Conservation (phyloP, 2,888 invertebrate genomes). For the Lypha dubia region DNA sequence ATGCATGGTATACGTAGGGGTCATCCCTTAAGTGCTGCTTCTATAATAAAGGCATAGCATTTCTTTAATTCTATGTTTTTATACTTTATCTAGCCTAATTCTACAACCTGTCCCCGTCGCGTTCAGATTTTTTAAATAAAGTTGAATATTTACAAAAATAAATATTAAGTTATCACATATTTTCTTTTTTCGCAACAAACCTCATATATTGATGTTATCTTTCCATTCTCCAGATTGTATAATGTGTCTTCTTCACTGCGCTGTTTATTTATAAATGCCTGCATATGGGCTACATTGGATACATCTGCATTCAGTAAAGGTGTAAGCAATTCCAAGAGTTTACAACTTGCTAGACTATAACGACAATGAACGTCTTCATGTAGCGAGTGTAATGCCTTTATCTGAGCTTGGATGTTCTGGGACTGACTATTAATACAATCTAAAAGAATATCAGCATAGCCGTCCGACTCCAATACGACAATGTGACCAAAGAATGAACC, state of each 20-base stretch:
- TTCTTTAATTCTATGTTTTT: too few relatives aligned
- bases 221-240: conserved; percentile 83
- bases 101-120: too few relatives aligned
- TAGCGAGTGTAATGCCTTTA: conserved; percentile 87
- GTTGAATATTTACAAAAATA: too few relatives aligned
- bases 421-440: conserved; percentile 78
- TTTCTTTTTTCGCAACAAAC: conserved; percentile 76
- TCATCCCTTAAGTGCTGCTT: too few relatives aligned
- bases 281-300: conserved; percentile 92
- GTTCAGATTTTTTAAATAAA: too few relatives aligned
- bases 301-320: conserved; percentile 91
- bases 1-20: too few relatives aligned
- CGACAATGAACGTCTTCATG: conserved; percentile 92
- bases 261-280: conserved; percentile 90
- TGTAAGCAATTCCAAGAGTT: conserved; percentile 90
- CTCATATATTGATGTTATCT: conserved; percentile 85
- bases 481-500: conserved; percentile 97
- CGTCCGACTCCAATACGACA: conserved; percentile 88
- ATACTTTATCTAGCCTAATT: too few relatives aligned
- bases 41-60: too few relatives aligned
- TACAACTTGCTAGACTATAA: conserved; percentile 92
- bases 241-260: conserved; percentile 85
- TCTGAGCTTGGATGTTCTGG: conserved; percentile 84
- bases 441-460: conserved; percentile 81
- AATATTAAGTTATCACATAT: too few relatives aligned